Conservation (phyloP, 2,888 invertebrate species). For the Lasius fuliginosus region DNA sequence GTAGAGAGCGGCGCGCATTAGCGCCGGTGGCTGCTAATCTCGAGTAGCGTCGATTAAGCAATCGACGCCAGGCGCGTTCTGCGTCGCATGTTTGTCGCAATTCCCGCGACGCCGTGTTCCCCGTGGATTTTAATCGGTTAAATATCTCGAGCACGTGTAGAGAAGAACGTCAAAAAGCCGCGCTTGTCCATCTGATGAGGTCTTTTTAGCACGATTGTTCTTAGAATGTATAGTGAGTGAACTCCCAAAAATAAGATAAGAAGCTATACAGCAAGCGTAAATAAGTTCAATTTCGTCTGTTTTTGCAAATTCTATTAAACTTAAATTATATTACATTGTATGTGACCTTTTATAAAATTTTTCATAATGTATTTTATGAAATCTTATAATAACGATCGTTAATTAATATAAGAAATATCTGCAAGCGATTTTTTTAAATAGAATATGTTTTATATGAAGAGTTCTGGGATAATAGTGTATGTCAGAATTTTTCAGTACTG, state of each 20-base stretch:
- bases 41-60: conserved; percentile 78
- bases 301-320: neutral
- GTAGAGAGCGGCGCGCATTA: conserved; percentile 67
- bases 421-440: neutral
- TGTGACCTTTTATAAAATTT: neutral
- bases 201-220: neutral
- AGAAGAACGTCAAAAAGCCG: neutral
- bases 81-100: conserved; percentile 35
- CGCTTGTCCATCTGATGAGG: neutral
- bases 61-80: conserved; percentile 69
- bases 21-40: conserved; percentile 76
- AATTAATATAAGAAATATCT: neutral
- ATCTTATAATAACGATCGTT: neutral
- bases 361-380: neutral
- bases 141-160: neutral
- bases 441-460: neutral
- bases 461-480: neutral
- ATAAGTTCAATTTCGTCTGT: neutral
- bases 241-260: neutral
- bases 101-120: neutral
- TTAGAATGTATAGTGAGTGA: neutral
- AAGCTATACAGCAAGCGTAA: neutral
- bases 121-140: conserved; percentile 27
- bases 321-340: neutral
- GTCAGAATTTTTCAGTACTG: neutral